These are phyloP conservation scores for Camponotus floridanus DNA, from an alignment of 1,140 invertebrate genomes.

Conservation along the genomic window DNA sequence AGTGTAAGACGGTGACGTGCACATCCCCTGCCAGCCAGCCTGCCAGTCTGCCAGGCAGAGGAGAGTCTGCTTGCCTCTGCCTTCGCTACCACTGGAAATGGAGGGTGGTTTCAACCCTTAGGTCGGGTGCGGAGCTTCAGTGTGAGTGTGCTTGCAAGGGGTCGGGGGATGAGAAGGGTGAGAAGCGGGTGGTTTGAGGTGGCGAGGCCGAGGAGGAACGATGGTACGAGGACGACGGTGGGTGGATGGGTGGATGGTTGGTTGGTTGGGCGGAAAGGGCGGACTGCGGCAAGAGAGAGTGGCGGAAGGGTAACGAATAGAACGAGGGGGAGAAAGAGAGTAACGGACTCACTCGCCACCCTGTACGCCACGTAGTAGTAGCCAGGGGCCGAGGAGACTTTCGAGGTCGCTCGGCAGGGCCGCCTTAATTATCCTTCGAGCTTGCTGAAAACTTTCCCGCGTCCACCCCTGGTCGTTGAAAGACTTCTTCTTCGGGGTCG, in stretches of 20 bases:
- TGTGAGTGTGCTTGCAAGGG: slow-evolving; percentile 66
- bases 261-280: slow-evolving; percentile 64
- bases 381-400: slow-evolving; percentile 79
- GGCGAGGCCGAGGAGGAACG: slow-evolving; percentile 70
- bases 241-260: slow-evolving; percentile 63
- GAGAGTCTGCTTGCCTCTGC: slow-evolving; percentile 77
- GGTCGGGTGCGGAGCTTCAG: slow-evolving; percentile 70
- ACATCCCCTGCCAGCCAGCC: slow-evolving; percentile 80
- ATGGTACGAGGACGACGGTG: slow-evolving; percentile 69
- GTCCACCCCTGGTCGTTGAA: slow-evolving; percentile 23
- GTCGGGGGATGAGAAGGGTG: slow-evolving; percentile 49
- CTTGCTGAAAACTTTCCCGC: slow-evolving; percentile 69
- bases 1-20: slow-evolving; percentile 86
- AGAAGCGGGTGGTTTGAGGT: slow-evolving; percentile 65
- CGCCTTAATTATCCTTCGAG: slow-evolving; percentile 80
- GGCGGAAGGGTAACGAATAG: slow-evolving; percentile 76
- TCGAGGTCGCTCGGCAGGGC: slow-evolving; percentile 81
- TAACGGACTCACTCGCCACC: slow-evolving; percentile 77
- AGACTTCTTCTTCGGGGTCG: slow-evolving; percentile 41
- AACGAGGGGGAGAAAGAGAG: slow-evolving; percentile 81
- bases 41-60: slow-evolving; percentile 74
- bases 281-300: slow-evolving; percentile 61
- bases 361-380: slow-evolving; percentile 74
- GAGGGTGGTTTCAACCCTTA: slow-evolving; percentile 80
- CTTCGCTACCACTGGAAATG: slow-evolving; percentile 80